Base-by-base conservation (phyloP, 2,888 invertebrate genomes). In the Lycophotia porphyrea region DNA sequence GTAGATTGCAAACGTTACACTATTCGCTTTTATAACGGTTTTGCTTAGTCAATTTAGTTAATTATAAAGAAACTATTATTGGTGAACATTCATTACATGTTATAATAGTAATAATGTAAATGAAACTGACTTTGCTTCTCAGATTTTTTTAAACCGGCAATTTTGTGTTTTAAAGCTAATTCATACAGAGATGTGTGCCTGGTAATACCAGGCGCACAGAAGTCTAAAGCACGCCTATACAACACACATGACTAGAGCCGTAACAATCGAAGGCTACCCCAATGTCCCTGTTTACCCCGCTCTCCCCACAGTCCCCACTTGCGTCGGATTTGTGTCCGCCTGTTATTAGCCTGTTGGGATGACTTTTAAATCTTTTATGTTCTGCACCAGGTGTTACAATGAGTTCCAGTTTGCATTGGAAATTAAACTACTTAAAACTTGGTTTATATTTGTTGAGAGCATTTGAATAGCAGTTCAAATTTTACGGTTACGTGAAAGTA, bases 281-380 rank as follows among this genome's bases (percentile, higher is more conserved):
- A 24, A 15, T 34, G 61, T 67, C 58, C 81, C 69, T 44, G 31
- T 36, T 18, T 36, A 18, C 82, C 24, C 61, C 58, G 4, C 13
- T 55, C 47, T 64, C 65, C 71, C 58, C 71, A n/a, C 11, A 5
- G 55, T 70, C 55, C 66, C 63, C 66, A 68, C 49, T 77, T 36
- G 76, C 67, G 76, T 71, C 47, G 65, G 85, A 85, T 85, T 85
- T 85, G 77, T 81, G 85, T 76, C 71, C 85, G 77, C 65, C 69
- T 69, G 82, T 85, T 81, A 85, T 85, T 85, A 83, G 73, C 77
- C 73, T 71, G 85, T 77, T 55, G 85, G 82, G 85, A 83, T 81
- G 85, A 81, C 82, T 85, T 83, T 81, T 81, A 85, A 83, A 85
- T 83, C 74, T 76, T 76, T 77, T 71, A 85, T 64, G 58, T 18